These are phyloP conservation scores for Caenorhabditis uteleia DNA, from an alignment of 2,888 invertebrate species.

Conservation along the genomic window DNA sequence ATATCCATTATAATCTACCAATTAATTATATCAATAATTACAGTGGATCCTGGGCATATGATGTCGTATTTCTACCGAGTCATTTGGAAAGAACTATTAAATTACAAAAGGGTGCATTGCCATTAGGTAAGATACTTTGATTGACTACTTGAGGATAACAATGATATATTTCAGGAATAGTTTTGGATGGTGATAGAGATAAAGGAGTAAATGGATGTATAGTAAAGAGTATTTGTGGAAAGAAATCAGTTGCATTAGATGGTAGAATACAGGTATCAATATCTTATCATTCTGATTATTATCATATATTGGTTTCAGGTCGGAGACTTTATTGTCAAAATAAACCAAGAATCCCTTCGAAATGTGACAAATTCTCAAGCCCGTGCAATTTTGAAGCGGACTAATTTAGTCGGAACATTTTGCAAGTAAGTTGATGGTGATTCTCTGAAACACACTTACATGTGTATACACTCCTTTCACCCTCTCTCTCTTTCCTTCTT, in stretches of 20 bases:
- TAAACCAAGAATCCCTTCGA: constrained; percentile 76
- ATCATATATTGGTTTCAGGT: too few relatives aligned
- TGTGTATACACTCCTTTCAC: too few relatives aligned
- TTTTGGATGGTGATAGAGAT: constrained; percentile 74
- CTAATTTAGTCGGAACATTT: constrained; percentile 75
- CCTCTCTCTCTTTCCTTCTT: constrained; percentile 67
- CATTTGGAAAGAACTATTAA: constrained; percentile 74
- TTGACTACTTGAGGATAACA: constrained; percentile 1
- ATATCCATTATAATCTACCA: neutral
- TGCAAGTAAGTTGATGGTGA: constrained; percentile 74
- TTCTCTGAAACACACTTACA: too few relatives aligned
- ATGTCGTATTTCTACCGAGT: constrained; percentile 72
- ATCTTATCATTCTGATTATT: neutral
- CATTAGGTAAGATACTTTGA: constrained; percentile 72
- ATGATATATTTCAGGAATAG: constrained; percentile 75
- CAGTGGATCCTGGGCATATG: constrained; percentile 67
- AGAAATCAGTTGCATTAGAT: constrained; percentile 75
- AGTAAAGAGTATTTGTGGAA: constrained; percentile 73
- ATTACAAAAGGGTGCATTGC: constrained; percentile 74
- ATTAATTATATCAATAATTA: constrained; percentile 2
- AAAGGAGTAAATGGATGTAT: constrained; percentile 75
- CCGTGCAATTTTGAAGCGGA: constrained; percentile 74
- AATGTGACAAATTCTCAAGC: constrained; percentile 75
- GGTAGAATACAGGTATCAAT: constrained; percentile 73
- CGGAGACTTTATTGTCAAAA: constrained; percentile 75